These are phyloP conservation scores for Catharus ustulatus DNA, from an alignment of 2,797 vertebrate species.

Conservation along the genomic window DNA sequence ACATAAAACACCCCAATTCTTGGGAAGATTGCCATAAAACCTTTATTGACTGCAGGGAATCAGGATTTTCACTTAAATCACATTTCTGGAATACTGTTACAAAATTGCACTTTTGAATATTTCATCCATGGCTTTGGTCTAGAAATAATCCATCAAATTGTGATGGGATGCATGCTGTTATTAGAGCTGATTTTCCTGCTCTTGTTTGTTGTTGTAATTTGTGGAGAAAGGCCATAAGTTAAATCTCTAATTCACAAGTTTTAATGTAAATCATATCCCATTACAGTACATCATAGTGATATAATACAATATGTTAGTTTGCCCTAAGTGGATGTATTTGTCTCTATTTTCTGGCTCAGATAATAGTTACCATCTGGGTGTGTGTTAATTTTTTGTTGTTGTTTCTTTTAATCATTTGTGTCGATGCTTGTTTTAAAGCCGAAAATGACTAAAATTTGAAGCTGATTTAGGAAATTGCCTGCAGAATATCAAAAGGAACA, in stretches of 20 bases:
- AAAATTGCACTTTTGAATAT: neutral
- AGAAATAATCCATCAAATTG: conserved; percentile 49
- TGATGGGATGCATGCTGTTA: conserved; percentile 27
- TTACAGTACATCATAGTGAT: conserved; percentile 69
- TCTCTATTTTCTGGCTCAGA: conserved; percentile 74
- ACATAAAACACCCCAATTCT: neutral
- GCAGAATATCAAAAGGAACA: conserved; percentile 54
- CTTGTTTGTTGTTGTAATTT: conserved; percentile 69
- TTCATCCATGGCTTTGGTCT: conserved; percentile 2
- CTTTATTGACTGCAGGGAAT: neutral
- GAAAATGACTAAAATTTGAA: conserved; percentile 74
- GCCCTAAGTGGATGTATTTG: conserved; percentile 66
- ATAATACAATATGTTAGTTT: conserved; percentile 71
- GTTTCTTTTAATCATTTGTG: conserved; percentile 67
- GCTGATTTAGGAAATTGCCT: conserved; percentile 69
- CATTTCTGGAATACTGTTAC: neutral
- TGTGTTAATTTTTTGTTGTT: conserved; percentile 74
- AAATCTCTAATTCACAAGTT: conserved; percentile 70
- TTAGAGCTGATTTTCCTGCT: conserved; percentile 55
- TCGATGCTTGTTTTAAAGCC: conserved; percentile 70
- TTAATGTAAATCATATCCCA: conserved; percentile 71
- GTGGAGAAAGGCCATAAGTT: conserved; percentile 67
- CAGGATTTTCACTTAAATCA: neutral
- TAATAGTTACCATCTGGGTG: conserved; percentile 78
- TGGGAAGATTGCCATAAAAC: neutral